Conservation (phyloP, 2,113 vertebrate species). For the Etheostoma cragini region DNA sequence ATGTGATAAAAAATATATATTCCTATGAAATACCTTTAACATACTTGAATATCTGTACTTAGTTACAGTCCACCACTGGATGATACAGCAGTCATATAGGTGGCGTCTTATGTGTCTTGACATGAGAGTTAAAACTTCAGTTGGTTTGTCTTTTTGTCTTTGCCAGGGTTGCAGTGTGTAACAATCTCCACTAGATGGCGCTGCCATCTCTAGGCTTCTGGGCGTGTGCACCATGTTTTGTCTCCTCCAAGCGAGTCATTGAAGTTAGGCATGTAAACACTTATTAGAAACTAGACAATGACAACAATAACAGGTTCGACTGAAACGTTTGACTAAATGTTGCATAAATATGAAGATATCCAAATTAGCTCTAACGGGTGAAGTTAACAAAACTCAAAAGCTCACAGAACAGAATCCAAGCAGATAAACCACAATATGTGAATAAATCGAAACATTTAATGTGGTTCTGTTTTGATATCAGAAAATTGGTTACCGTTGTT, state of each 20-base stretch:
- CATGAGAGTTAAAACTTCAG: neutral
- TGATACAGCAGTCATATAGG: neutral
- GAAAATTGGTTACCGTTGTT: neutral
- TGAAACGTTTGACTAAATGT: neutral
- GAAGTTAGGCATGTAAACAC: neutral
- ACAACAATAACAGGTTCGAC: neutral
- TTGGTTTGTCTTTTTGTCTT: neutral
- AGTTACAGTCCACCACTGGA: neutral
- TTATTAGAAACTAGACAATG: neutral
- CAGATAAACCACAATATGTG: neutral
- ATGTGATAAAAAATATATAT: neutral
- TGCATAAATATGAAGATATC: neutral
- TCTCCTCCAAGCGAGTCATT: neutral
- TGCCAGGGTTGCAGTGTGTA: neutral
- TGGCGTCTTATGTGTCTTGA: neutral
- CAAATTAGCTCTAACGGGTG: neutral
- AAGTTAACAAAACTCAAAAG: neutral
- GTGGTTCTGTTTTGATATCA: neutral
- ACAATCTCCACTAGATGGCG: slow-evolving; percentile 35
- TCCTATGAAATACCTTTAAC: neutral
- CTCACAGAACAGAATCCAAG: neutral
- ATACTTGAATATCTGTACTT: neutral
- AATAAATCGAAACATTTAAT: neutral
- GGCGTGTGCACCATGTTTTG: neutral
- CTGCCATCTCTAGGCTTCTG: neutral